Evolutionary conservation across 1,140 invertebrate genomes (phyloP).

Genomic region (Lordiphosa mommai): DNA sequence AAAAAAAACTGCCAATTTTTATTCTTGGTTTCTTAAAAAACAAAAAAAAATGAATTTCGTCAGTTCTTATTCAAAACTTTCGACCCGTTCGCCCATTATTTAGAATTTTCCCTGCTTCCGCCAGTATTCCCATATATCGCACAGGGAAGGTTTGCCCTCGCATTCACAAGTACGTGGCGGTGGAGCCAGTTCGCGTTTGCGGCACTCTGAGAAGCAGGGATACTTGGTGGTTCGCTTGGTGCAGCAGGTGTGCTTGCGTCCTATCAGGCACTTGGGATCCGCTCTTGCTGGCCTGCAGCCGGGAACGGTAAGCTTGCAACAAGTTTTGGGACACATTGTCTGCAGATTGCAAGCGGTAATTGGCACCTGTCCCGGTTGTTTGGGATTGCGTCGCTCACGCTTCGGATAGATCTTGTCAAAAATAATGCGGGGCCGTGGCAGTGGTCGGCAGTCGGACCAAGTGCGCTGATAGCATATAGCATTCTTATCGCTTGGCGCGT

Average conservation of each 20-base stretch:
- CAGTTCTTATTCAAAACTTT: too few species aligned
- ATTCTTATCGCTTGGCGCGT: conserved; percentile 24
- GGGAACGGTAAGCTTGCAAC: conserved; percentile 13
- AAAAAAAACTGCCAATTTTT: too few species aligned
- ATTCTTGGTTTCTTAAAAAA: too few species aligned
- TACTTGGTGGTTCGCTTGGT: conserved; percentile 20
- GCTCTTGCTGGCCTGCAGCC: not conserved
- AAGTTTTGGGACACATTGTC: not conserved
- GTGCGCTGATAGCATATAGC: conserved; percentile 21
- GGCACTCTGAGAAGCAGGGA: conserved; percentile 45
- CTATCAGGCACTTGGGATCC: not conserved
- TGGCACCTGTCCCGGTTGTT: not conserved
- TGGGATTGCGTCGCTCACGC: not conserved
- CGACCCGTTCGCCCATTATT: too few species aligned
- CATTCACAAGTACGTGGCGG: conserved; percentile 25
- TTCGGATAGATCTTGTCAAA: conserved; percentile 5
- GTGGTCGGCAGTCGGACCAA: conserved; percentile 15
- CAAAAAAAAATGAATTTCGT: too few species aligned
- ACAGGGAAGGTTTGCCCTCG: conserved; percentile 3
- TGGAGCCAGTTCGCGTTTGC: not conserved
- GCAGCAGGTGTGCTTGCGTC: conserved; percentile 14
- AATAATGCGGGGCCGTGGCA: not conserved
- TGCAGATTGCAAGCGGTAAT: not conserved
- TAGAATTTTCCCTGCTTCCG: too few species aligned
- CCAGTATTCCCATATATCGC: conserved; percentile 26